These are phyloP conservation scores for Lepus oiostolus DNA, from an alignment of 2,797 vertebrate genomes.

Conservation along the genomic window DNA sequence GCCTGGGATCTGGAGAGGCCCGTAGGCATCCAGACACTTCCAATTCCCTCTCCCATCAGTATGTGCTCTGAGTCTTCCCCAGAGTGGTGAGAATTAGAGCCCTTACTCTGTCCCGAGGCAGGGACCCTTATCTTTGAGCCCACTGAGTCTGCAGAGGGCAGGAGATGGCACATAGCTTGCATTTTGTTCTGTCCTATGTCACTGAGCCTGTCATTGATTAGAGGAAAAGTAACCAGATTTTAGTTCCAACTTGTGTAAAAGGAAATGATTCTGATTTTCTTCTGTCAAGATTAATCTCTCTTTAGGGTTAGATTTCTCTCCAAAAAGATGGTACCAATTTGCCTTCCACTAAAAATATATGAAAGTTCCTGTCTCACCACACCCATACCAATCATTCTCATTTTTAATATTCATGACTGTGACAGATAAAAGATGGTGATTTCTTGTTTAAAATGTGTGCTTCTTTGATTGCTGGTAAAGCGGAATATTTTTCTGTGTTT, in stretches of 20 bases:
- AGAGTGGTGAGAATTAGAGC: neutral
- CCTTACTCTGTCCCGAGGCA: neutral
- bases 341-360: slow-evolving; percentile 5
- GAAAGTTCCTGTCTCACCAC: neutral
- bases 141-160: neutral
- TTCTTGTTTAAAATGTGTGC: neutral
- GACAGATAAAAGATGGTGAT: neutral
- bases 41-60: neutral
- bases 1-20: neutral
- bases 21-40: neutral
- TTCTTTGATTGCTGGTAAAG: neutral
- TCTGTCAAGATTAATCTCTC: slow-evolving; percentile 15
- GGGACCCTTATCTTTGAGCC: neutral
- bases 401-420: slow-evolving; percentile 45
- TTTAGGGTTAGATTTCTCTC: slow-evolving; percentile 55
- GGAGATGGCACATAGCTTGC: neutral
- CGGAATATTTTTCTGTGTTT: neutral
- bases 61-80: neutral
- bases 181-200: neutral
- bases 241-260: neutral
- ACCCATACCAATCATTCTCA: neutral
- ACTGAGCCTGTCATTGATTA: neutral
- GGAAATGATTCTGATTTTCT: slow-evolving; percentile 43
- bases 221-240: neutral
- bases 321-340: slow-evolving; percentile 42